Evolutionary conservation across 2,888 invertebrate species (phyloP), one percentile per base, ranked within the genome.

Genomic region (Theristus sp.): DNA sequence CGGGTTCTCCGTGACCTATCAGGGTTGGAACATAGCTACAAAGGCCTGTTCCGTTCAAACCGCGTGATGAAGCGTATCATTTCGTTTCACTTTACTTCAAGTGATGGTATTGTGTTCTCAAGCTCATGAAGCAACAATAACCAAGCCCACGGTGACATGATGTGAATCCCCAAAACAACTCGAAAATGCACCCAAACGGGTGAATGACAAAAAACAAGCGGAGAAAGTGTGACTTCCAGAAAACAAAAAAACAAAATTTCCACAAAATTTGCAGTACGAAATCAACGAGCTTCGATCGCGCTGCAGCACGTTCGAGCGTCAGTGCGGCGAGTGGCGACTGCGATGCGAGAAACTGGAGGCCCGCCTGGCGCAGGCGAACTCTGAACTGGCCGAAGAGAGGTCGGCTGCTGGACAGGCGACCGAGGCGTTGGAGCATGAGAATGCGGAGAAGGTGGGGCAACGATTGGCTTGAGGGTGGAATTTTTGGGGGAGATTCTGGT

Each of bases 341-440:
- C 86, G 88, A 73, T 87, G 86, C 71, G 89, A 89, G 71, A 85
- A 84, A 77, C 79, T 91, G 67, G 91, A 93, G 76, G 83, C 85
- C 62, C 89, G 89, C 85, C 91, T 93, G 75, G 17, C n/a, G 10
- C 59, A 61, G 13, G 22, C 31, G 20, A 28, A 29, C 61, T 86
- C 89, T 29, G 93, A 93, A 76, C 79, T 90, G 66, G 84, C 87
- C 1, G 93, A 93, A 74, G 93, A 93, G 75, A 87, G 90, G 67
- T 75, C 87, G 86, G 1, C 83, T 85, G 0, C 89, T 90, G 73
- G 3, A 24, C 49, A 49, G 49, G 49, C 49, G 3, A 49, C 49
- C 3, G 49, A 49, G 20, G 49, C 49, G 20, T n/a, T 49, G 49
- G 49, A 10, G 3, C 20, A 24, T 6, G 49, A 49, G 49, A 49